Evolutionary conservation across 1,140 invertebrate species (phyloP).

Genomic region (Babylonia areolata): DNA sequence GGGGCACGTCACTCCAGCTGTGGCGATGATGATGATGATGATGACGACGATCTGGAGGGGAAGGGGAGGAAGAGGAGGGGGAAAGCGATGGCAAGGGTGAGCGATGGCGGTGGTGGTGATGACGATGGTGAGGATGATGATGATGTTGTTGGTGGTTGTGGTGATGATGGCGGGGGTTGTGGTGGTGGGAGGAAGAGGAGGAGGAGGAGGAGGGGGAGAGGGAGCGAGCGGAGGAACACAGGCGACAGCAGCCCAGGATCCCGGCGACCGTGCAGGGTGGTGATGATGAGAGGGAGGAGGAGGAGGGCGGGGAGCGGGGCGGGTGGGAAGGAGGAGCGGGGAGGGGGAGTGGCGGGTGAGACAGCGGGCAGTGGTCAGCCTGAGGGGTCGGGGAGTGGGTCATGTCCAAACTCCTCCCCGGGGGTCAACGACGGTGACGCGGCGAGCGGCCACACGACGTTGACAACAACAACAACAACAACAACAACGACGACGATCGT

Average conservation of each 20-base stretch:
- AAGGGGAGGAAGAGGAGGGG: background rate
- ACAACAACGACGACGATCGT: background rate
- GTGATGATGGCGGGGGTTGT: background rate
- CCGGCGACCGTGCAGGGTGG: background rate
- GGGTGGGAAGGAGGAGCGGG: background rate
- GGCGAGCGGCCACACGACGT: background rate
- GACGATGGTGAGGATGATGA: background rate
- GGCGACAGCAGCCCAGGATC: background rate
- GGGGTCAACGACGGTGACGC: slow-evolving; percentile 15
- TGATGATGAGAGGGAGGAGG: no score
- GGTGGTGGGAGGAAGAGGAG: background rate
- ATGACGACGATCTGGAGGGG: background rate
- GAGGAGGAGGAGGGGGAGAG: background rate
- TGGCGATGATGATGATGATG: background rate
- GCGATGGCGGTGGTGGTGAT: background rate
- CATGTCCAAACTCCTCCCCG: slow-evolving; percentile 37
- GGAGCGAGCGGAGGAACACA: background rate
- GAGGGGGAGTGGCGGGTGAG: background rate
- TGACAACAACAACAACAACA: background rate
- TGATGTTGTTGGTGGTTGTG: background rate
- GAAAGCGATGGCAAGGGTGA: background rate
- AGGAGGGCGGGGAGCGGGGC: background rate
- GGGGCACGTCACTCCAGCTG: no score
- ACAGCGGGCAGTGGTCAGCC: slow-evolving; percentile 13
- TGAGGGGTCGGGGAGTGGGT: slow-evolving; percentile 26